Evolutionary conservation across 2,888 invertebrate species (phyloP), one percentile per base, ranked within the genome.

Genomic region (Caenorhabditis angaria): DNA sequence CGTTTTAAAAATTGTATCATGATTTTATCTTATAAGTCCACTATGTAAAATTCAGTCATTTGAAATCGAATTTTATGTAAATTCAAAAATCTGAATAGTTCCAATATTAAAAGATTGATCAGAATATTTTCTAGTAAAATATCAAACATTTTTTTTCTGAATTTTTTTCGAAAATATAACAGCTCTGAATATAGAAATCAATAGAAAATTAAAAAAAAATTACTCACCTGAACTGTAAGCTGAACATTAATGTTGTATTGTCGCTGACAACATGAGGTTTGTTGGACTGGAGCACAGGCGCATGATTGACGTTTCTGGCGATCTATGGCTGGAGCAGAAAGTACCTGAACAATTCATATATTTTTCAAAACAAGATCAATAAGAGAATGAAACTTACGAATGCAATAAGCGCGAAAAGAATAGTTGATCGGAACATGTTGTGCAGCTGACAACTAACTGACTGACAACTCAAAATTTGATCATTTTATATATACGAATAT

Each of bases 231-330:
- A 25, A 50, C 41, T 20, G 67, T 55, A 64, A 61, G 67, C 51
- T 74, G 70, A 22, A 74, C 65, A 32, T 69, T 59, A 28, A 74
- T 64, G 28, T 74, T 74, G 24, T 66, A 58, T 57, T 68, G 68
- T 57, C 61, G 68, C 18, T 62, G 64, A 54, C 73, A 73, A 25
- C 65, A 69, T 50, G 68, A 61, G 20, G 55, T 53, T 32, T 65
- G 68, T 27, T 71, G 66, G n/a, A 71, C 71, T 56, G 69, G 74
- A 10, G 69, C 66, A 50, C 74, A 74, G 18, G 35, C 41, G 53
- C 77, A 78, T 48, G 76, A 62, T 61, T 81, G 81, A 22, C 81
- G 69, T 56, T 78, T 78, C n/a, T 73, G 66, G 18, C 81, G 67
- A 22, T 64, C 55, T 14, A 72, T 53, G 6, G 73, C 61, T 41